Evolutionary conservation across 2,797 vertebrate genomes (phyloP).

Genomic region (Champsocephalus gunnari): DNA sequence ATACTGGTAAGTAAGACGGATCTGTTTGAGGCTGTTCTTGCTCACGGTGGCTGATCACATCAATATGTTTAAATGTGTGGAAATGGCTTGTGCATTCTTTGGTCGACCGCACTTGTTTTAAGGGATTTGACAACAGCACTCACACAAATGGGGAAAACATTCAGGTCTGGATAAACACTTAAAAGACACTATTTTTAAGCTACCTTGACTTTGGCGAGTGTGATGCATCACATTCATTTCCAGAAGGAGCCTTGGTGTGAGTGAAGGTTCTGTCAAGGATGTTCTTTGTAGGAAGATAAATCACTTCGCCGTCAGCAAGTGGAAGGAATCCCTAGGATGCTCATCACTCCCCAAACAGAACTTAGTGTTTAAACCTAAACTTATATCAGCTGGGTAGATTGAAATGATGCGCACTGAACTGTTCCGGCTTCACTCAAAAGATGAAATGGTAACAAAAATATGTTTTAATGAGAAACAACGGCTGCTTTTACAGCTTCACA

Average conservation of each 20-base stretch:
- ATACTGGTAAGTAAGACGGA: too few relatives aligned
- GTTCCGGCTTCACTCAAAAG: too few relatives aligned
- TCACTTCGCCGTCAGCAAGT: constrained; percentile 30
- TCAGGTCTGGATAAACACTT: constrained; percentile 1
- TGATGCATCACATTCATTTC: background rate
- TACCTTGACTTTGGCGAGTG: constrained; percentile 17
- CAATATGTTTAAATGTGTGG: background rate
- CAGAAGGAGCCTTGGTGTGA: background rate
- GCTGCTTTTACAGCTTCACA: background rate
- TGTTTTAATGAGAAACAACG: too few relatives aligned
- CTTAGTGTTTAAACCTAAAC: constrained; percentile 18
- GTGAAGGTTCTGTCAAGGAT: constrained; percentile 45
- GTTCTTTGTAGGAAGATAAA: constrained; percentile 51
- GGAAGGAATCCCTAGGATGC: constrained; percentile 26
- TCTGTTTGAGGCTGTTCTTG: too few relatives aligned
- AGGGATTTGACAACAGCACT: constrained; percentile 2
- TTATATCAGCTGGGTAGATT: background rate
- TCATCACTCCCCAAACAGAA: constrained; percentile 6
- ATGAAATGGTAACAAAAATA: too few relatives aligned
- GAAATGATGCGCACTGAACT: background rate
- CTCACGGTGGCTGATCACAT: too few relatives aligned
- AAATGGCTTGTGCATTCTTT: constrained; percentile 20
- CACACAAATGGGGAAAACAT: background rate
- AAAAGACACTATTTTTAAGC: background rate
- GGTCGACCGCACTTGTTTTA: background rate